phyloP scores from a whole-genome alignment of 2,888 invertebrate species.

The Willowsia nigromaculata region DNA sequence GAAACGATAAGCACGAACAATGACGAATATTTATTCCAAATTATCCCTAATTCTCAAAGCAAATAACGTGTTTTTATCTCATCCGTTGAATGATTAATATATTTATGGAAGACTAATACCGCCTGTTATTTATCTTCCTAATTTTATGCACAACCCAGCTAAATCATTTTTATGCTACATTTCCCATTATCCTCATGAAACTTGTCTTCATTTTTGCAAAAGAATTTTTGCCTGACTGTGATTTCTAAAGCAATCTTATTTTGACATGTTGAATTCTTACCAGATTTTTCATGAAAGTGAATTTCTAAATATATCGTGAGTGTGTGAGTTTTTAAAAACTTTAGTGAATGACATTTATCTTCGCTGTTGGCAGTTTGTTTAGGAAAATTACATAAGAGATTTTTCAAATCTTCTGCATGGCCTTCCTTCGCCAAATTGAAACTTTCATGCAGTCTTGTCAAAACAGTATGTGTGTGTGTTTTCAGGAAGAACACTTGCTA shows the following conservation, averaged over 20 bases:
- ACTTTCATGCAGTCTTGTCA: neutral
- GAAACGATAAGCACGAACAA: slow-evolving; percentile 21
- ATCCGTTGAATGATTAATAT: slow-evolving; percentile 40
- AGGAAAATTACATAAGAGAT: neutral
- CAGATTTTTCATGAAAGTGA: neutral
- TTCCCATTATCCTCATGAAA: neutral
- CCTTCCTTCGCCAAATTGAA: neutral
- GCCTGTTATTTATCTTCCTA: neutral
- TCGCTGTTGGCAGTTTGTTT: neutral
- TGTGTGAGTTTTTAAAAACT: neutral
- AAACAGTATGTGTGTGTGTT: neutral
- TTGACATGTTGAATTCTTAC: neutral
- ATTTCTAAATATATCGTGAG: neutral
- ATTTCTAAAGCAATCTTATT: neutral
- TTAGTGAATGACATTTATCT: neutral
- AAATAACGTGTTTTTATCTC: slow-evolving; percentile 44
- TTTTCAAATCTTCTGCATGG: neutral
- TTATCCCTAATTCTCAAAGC: slow-evolving; percentile 3
- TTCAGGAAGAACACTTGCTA: slow-evolving; percentile 30
- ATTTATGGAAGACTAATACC: neutral
- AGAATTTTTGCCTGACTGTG: neutral
- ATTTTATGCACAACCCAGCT: neutral
- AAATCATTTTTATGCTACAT: neutral
- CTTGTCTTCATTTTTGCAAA: neutral
- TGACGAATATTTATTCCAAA: neutral